Evolutionary conservation across 2,797 vertebrate genomes (phyloP).

Genomic region (Sus cebifrons): DNA sequence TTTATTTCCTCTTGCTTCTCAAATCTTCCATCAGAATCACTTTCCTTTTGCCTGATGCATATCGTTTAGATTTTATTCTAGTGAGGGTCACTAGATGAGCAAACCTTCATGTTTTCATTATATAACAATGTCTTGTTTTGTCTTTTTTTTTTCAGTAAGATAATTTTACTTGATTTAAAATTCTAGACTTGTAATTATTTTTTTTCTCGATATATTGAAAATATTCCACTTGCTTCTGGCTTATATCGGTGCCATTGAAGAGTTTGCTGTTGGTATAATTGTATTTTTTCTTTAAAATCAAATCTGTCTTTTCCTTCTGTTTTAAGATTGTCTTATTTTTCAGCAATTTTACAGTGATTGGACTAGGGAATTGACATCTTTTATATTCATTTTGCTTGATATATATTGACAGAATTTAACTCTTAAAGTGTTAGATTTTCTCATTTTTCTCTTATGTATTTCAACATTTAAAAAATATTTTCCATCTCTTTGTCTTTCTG

Average conservation of each 20-base stretch:
- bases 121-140: not conserved
- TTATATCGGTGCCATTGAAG: not conserved
- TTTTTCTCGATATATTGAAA: not conserved
- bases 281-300: conserved; percentile 1
- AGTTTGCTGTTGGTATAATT: conserved; percentile 9
- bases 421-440: conserved; percentile 44
- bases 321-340: conserved; percentile 50
- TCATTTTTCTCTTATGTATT: not conserved
- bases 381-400: conserved; percentile 30
- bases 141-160: conserved; percentile 25
- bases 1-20: not conserved
- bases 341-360: not conserved
- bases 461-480: not conserved
- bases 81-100: not conserved
- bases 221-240: conserved; percentile 16
- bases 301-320: conserved; percentile 2
- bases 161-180: conserved; percentile 38
- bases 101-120: conserved; percentile 9
- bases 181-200: not conserved
- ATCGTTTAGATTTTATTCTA: conserved; percentile 19
- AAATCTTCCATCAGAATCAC: not conserved
- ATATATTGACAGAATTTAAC: not conserved
- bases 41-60: not conserved
- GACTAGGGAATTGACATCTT: not conserved
- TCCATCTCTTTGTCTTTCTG: not conserved